These are phyloP conservation scores for Anagrus nilaparvatae DNA, from an alignment of 1,140 invertebrate genomes.

Conservation along the genomic window DNA sequence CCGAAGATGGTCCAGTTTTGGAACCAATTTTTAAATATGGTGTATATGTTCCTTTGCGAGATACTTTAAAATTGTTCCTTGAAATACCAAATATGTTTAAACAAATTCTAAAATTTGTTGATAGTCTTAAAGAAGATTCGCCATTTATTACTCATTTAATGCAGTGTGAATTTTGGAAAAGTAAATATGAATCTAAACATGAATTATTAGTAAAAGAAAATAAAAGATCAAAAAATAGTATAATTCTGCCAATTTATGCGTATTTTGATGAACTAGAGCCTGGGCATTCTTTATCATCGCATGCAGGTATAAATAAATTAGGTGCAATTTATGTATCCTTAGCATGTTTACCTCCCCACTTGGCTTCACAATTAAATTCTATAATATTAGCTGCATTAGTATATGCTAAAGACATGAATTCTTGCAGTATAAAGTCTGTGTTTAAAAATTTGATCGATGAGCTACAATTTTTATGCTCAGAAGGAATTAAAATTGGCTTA, in stretches of 20 bases:
- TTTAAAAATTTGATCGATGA: slow-evolving; percentile 6
- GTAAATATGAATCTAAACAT: too few relatives aligned
- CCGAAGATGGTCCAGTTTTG: background rate
- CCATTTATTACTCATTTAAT: slow-evolving; percentile 8
- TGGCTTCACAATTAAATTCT: slow-evolving; percentile 5
- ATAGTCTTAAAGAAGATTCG: background rate
- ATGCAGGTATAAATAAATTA: slow-evolving; percentile 20
- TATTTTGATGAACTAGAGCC: slow-evolving; percentile 18
- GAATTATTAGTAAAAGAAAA: too few relatives aligned
- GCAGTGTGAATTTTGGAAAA: slow-evolving; percentile 10
- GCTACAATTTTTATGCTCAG: slow-evolving; percentile 4
- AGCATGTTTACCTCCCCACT: slow-evolving; percentile 7
- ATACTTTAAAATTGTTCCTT: slow-evolving; percentile 8
- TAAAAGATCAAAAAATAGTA: too few relatives aligned
- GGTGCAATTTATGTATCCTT: slow-evolving; percentile 14
- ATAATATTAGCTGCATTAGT: slow-evolving; percentile 5
- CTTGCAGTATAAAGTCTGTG: slow-evolving; percentile 4
- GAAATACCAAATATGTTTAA: slow-evolving; percentile 1
- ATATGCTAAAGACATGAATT: slow-evolving; percentile 15
- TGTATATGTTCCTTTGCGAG: background rate
- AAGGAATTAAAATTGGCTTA: slow-evolving; percentile 6
- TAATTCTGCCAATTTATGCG: slow-evolving; percentile 9
- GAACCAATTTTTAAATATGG: background rate
- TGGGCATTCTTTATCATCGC: slow-evolving; percentile 13
- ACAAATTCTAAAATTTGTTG: slow-evolving; percentile 8